phyloP scores from a whole-genome alignment of 2,113 vertebrate species.

The Papio anubis region DNA sequence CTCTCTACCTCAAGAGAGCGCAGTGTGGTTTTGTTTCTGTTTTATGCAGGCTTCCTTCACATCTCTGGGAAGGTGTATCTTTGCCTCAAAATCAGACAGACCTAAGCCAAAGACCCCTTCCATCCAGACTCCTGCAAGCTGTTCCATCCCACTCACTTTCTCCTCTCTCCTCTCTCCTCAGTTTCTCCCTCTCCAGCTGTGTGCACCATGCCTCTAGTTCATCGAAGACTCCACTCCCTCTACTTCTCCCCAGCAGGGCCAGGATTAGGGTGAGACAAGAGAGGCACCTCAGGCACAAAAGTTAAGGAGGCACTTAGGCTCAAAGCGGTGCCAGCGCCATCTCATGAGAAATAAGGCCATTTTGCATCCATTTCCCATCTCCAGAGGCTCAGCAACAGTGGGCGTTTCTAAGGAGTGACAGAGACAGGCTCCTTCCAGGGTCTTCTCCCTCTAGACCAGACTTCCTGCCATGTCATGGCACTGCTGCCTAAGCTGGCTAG shows the following conservation, averaged over 20 bases:
- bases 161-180: neutral
- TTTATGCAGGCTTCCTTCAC: neutral
- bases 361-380: neutral
- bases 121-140: neutral
- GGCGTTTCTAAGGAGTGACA: neutral
- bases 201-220: neutral
- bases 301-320: neutral
- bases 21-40: neutral
- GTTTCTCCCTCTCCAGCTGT: neutral
- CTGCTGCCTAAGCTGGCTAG: neutral
- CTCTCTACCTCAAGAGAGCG: neutral
- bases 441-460: neutral
- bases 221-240: neutral
- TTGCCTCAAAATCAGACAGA: neutral
- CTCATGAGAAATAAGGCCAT: neutral
- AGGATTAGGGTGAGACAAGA: neutral
- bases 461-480: neutral
- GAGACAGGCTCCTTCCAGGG: neutral
- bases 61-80: neutral
- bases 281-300: neutral
- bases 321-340: fast-evolving
- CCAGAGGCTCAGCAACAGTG: neutral
- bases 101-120: neutral
- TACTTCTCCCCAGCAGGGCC: neutral
- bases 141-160: neutral